phyloP scores from a whole-genome alignment of 2,797 vertebrate species.

The Perodicticus potto region DNA sequence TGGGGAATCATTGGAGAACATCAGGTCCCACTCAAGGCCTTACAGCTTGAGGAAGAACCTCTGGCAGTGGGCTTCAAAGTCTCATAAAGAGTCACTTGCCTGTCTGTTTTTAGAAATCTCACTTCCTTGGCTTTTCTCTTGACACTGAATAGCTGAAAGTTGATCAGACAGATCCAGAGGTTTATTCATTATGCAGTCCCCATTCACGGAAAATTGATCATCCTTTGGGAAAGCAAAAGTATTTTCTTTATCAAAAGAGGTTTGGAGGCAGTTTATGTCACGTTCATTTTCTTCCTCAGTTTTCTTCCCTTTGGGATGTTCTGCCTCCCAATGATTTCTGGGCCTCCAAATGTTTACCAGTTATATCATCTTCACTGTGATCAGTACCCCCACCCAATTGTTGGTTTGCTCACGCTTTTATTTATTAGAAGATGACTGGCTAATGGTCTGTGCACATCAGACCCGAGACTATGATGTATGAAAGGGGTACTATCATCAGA shows the following conservation, averaged over 20 bases:
- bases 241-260: conserved; percentile 87
- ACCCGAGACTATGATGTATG: conserved; percentile 82
- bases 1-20: conserved; percentile 77
- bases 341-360: conserved; percentile 57
- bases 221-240: conserved; percentile 76
- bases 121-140: conserved; percentile 85
- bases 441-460: conserved; percentile 83
- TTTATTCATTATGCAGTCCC: conserved; percentile 85
- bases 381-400: conserved; percentile 66
- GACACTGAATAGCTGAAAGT: conserved; percentile 83
- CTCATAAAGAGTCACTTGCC: conserved; percentile 86
- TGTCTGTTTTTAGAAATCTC: conserved; percentile 85
- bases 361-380: conserved; percentile 68
- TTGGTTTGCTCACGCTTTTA: conserved; percentile 80
- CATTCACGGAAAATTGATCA: conserved; percentile 71
- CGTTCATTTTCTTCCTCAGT: conserved; percentile 84
- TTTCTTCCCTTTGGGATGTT: conserved; percentile 89
- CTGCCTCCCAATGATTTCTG: conserved; percentile 83
- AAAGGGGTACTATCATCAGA: conserved; percentile 87
- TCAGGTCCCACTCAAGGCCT: conserved; percentile 72
- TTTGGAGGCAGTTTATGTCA: conserved; percentile 80
- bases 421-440: conserved; percentile 80
- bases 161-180: conserved; percentile 91
- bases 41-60: conserved; percentile 75
- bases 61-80: conserved; percentile 84